Evolutionary conservation across 2,113 vertebrate species (phyloP).

Genomic region (Anarhynchus alexandrinus): DNA sequence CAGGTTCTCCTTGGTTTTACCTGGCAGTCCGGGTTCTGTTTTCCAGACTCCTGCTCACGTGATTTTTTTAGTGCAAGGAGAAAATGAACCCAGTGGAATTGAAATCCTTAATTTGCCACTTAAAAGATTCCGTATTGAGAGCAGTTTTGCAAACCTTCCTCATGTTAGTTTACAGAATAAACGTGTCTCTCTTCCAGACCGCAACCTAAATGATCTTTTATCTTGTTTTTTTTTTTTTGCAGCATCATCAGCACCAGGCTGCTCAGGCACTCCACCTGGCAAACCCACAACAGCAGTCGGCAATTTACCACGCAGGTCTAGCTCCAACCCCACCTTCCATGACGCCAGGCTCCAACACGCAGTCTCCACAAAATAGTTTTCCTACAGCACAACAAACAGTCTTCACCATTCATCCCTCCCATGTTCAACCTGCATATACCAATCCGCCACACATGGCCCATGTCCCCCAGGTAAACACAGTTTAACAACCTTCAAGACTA

Average conservation of each 20-base stretch:
- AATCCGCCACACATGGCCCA: constrained; percentile 96
- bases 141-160: background rate
- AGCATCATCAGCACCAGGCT: constrained; percentile 92
- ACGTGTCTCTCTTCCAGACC: fast-evolving
- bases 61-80: background rate
- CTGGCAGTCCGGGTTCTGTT: background rate
- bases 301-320: constrained; percentile 91
- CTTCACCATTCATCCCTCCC: constrained; percentile 94
- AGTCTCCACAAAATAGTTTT: constrained; percentile 95
- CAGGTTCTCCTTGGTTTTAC: background rate
- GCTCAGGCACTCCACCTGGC: constrained; percentile 94
- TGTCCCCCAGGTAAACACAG: constrained; percentile 89
- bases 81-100: background rate
- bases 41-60: background rate
- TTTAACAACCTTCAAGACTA: constrained; percentile 63
- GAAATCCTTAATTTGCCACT: background rate
- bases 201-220: background rate
- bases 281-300: constrained; percentile 90
- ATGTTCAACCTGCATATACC: constrained; percentile 93
- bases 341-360: constrained; percentile 94
- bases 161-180: fast-evolving
- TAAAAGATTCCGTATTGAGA: fast-evolving
- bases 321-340: constrained; percentile 94
- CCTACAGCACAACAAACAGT: constrained; percentile 93
- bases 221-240: background rate